These are phyloP conservation scores for Gonioctena quinquepunctata DNA, from an alignment of 1,140 invertebrate species.

Conservation along the genomic window DNA sequence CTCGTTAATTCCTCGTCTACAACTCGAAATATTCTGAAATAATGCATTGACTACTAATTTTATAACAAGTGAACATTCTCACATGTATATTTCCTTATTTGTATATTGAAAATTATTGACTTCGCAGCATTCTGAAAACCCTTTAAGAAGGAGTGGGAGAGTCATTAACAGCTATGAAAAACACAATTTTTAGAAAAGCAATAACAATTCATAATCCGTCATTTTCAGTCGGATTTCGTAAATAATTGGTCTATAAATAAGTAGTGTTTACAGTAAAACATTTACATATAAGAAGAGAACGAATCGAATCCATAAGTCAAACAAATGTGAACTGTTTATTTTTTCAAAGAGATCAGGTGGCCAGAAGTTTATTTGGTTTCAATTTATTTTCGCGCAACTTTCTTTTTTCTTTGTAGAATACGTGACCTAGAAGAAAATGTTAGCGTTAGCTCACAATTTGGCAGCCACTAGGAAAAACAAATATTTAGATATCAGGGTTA, in stretches of 20 bases:
- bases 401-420: slow-evolving; percentile 2
- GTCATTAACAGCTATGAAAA: no score
- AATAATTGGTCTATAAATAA: slow-evolving; percentile 6
- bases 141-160: no score
- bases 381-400: slow-evolving; percentile 13
- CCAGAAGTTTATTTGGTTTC: slow-evolving; percentile 14
- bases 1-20: no score
- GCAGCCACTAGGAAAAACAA: background rate
- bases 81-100: no score
- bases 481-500: background rate
- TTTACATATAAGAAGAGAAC: slow-evolving; percentile 3
- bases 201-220: no score
- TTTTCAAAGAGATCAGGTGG: slow-evolving; percentile 18
- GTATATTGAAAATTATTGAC: no score
- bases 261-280: background rate
- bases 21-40: no score
- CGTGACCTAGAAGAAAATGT: background rate
- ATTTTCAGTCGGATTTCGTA: no score
- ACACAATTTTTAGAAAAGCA: no score
- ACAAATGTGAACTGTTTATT: slow-evolving; percentile 17
- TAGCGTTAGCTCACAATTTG: background rate
- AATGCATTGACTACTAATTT: no score
- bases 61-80: no score
- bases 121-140: no score
- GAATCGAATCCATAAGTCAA: slow-evolving; percentile 5